Percentiles rank a stretch among this genome's conserved stretches.
Conservation (phyloP, 2,797 vertebrate genomes). For the Cyprinella venusta region DNA sequence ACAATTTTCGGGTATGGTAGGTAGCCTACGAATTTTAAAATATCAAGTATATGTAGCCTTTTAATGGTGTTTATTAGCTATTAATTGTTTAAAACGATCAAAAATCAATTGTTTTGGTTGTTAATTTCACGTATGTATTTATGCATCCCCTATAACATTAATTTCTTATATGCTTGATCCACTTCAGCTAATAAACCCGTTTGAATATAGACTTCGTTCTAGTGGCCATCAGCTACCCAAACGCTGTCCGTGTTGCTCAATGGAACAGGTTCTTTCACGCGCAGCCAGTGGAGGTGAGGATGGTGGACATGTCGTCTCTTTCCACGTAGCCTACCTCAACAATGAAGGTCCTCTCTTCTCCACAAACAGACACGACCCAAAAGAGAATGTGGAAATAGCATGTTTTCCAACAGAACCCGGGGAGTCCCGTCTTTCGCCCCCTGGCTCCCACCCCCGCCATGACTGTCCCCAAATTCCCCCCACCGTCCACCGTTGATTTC, state of each 20-base stretch:
- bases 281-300: constrained; percentile 24
- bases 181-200: neutral
- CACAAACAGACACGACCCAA: constrained; percentile 79
- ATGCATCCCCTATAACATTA: constrained; percentile 50
- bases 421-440: constrained; percentile 73
- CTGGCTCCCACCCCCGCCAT: constrained; percentile 76
- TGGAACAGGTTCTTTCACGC: neutral
- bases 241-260: constrained; percentile 17
- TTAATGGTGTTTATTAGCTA: neutral
- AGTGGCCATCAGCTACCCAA: neutral
- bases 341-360: constrained; percentile 79
- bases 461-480: constrained; percentile 67
- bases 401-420: constrained; percentile 77
- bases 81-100: neutral
- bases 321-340: constrained; percentile 74
- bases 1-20: neutral
- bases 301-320: constrained; percentile 26
- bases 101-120: neutral
- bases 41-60: neutral
- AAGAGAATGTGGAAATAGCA: constrained; percentile 79
- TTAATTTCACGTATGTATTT: constrained; percentile 40
- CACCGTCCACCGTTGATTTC: constrained; percentile 65
- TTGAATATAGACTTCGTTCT: neutral
- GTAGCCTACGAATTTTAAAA: neutral
- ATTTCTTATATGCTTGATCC: constrained; percentile 45